phyloP scores from a whole-genome alignment of 2,797 vertebrate genomes.

The Apogon talboti region DNA sequence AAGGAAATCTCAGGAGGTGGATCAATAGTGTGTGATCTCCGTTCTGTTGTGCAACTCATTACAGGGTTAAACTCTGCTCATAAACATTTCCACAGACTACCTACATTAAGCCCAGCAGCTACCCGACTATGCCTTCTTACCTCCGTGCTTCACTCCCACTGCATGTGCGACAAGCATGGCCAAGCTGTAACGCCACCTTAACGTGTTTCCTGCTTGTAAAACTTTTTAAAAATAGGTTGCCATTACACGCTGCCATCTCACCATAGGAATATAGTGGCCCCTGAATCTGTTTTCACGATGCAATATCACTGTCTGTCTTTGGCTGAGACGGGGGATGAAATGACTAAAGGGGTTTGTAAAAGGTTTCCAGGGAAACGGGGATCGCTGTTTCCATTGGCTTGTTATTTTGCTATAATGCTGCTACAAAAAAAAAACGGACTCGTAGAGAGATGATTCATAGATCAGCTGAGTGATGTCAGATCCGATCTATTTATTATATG shows the following conservation, averaged over 20 bases:
- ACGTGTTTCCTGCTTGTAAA: constrained; percentile 77
- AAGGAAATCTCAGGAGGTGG: constrained; percentile 38
- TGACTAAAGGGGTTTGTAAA: constrained; percentile 66
- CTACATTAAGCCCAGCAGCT: constrained; percentile 51
- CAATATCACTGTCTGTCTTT: constrained; percentile 77
- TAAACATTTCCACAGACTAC: constrained; percentile 41
- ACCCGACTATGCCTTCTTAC: constrained; percentile 63
- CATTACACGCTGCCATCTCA: constrained; percentile 77
- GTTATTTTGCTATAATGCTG: constrained; percentile 90
- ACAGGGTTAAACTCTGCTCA: constrained; percentile 50
- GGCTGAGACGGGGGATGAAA: constrained; percentile 53
- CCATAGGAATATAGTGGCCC: constrained; percentile 68
- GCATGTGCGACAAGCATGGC: constrained; percentile 81
- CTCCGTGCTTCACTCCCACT: constrained; percentile 72
- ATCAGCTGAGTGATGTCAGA: constrained; percentile 93
- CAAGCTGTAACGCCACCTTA: constrained; percentile 66
- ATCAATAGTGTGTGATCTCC: constrained; percentile 8
- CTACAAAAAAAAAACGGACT: constrained; percentile 91
- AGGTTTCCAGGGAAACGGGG: constrained; percentile 76
- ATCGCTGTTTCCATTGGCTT: constrained; percentile 80
- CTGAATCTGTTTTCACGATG: constrained; percentile 81
- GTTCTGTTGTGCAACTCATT: constrained; percentile 31
- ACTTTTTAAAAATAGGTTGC: constrained; percentile 61
- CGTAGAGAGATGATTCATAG: constrained; percentile 90
- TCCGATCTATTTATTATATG: constrained; percentile 96